These are phyloP conservation scores for Troilus luridus DNA, from an alignment of 2,888 invertebrate species.

Conservation along the genomic window DNA sequence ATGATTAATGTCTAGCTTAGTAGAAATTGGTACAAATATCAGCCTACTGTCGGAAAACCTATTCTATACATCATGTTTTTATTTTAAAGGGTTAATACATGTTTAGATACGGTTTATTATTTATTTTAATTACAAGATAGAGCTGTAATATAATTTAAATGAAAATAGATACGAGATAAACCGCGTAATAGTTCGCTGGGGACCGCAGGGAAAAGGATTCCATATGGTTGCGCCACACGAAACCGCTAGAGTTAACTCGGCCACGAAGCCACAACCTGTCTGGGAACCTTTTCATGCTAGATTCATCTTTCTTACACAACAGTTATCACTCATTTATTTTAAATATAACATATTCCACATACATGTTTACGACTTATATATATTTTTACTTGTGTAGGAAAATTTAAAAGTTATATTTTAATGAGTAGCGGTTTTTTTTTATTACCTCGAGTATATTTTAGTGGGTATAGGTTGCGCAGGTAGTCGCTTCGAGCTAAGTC, in stretches of 20 bases:
- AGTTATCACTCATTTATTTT: neutral
- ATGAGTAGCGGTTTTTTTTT: no score
- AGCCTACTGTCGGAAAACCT: no score
- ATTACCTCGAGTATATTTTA: no score
- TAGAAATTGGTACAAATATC: no score
- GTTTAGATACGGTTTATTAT: neutral
- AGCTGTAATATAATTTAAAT: neutral
- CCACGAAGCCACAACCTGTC: neutral
- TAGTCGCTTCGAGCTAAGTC: no score
- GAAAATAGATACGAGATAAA: neutral
- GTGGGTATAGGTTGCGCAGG: no score
- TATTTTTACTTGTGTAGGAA: no score
- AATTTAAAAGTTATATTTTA: no score
- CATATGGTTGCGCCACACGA: neutral
- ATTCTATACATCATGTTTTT: no score
- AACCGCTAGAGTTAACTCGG: slow-evolving; percentile 6
- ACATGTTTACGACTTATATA: no score
- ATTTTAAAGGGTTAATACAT: neutral
- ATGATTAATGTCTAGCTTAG: no score
- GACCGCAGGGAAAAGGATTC: neutral
- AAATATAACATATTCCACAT: neutral
- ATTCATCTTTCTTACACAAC: neutral
- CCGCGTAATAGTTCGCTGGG: neutral
- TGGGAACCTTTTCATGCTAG: neutral
- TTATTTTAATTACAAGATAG: neutral